Percentiles rank a stretch among this genome's conserved stretches.
phyloP scores from a whole-genome alignment of 2,797 vertebrate species.

The Hybognathus amarus region DNA sequence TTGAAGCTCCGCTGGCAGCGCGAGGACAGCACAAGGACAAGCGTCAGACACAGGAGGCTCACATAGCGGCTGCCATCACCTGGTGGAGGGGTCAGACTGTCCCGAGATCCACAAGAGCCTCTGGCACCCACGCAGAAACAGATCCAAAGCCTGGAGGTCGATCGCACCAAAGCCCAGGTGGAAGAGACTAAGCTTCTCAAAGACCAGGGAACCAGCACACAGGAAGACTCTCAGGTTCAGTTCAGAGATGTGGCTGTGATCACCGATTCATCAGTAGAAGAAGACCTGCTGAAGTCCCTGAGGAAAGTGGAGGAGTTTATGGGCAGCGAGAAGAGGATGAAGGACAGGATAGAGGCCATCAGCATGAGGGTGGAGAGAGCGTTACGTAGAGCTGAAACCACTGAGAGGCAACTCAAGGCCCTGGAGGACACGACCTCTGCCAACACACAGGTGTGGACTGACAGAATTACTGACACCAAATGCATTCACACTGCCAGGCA shows the following conservation, averaged over 20 bases:
- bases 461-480: not conserved
- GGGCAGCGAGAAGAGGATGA: conserved; percentile 65
- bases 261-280: conserved; percentile 59
- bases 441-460: conserved; percentile 38
- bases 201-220: conserved; percentile 63
- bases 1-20: conserved; percentile 69
- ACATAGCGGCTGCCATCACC: conserved; percentile 69
- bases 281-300: conserved; percentile 66
- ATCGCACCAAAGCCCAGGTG: conserved; percentile 61
- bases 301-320: conserved; percentile 70
- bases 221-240: conserved; percentile 44
- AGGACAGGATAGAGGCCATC: conserved; percentile 67
- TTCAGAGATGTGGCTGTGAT: conserved; percentile 68
- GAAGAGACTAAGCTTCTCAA: conserved; percentile 32
- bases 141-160: conserved; percentile 64
- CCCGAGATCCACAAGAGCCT: conserved; percentile 63
- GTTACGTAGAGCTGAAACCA: conserved; percentile 60
- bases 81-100: conserved; percentile 70
- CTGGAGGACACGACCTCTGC: conserved; percentile 60
- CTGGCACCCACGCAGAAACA: conserved; percentile 70
- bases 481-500: not conserved
- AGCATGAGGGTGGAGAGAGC: conserved; percentile 69
- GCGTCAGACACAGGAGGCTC: conserved; percentile 56
- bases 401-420: conserved; percentile 61
- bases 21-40: conserved; percentile 60